Evolutionary conservation across 1,140 invertebrate genomes (phyloP), one percentile per base, ranked within the genome.

Genomic region (Tyrophagus putrescentiae): DNA sequence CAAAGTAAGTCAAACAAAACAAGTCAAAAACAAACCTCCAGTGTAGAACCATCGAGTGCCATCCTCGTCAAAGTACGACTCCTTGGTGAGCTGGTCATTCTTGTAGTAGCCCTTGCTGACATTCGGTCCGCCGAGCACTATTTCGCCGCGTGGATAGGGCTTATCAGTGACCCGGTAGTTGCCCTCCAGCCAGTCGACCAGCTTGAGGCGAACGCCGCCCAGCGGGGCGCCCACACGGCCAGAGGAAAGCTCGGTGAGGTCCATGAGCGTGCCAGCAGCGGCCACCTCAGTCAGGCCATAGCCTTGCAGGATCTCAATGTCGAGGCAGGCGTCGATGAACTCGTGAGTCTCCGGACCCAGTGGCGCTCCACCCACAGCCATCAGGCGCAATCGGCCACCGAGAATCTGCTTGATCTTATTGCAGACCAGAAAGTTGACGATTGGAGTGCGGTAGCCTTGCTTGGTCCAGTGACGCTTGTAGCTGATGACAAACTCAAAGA

Each of bases 251-350:
- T 71, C 70, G 31, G 65, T 42, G 13, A 66, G 42, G 32, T 63
- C 63, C 67, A 68, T 68, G 1, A 67, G 28, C 5, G 67, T 66
- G 28, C 61, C 65, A 31, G 66, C 63, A 9, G 65, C 67, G 1
- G 85, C 86, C 9, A 92, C 96, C 79, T 98, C 94, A 1, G 95
- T 98, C 33, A 98, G 79, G 6, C 94, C 95, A 75, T 98, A 67
- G 13, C 94, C 95, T 71, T 95, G 90, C 45, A 89, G 80, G 28
- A 98, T 80, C 48, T 84, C 83, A 41, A 86, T 83, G 70, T 91
- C 95, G 25, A 98, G 79, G 70, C 91, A 94, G 61, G 87, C 82
- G 70, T 92, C 86, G 65, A 97, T 87, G 71, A 96, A 94, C 67
- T 85, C 82, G 70, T 98, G 93, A 7, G 93, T 97, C 69, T 96